Conservation (phyloP, 2,113 vertebrate species). For the Nothocercus nigrocapillus region DNA sequence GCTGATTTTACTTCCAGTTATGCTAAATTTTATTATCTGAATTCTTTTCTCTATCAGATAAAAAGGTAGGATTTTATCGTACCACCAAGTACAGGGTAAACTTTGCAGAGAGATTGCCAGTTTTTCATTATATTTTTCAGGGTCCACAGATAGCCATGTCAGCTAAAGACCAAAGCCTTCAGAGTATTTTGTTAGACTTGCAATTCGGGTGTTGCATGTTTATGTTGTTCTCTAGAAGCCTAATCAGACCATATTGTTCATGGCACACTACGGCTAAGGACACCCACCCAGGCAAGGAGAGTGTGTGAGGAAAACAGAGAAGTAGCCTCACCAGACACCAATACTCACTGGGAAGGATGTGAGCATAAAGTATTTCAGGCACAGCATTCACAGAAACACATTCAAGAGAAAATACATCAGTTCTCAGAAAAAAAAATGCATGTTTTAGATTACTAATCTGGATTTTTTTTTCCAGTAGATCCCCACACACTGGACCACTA, state of each 20-base stretch:
- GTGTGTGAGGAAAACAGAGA: background rate
- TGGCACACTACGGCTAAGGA: background rate
- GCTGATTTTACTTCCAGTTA: conserved; percentile 22
- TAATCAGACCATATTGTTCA: background rate
- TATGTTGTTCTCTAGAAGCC: background rate
- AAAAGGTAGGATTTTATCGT: background rate
- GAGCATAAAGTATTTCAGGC: background rate
- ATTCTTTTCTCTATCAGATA: background rate
- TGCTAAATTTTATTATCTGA: background rate
- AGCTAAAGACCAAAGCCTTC: background rate
- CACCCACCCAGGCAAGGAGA: background rate
- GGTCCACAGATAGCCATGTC: background rate
- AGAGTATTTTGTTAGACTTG: background rate
- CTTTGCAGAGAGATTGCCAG: background rate
- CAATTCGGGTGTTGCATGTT: background rate
- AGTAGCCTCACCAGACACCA: background rate
- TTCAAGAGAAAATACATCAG: background rate
- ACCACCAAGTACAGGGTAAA: background rate
- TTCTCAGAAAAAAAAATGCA: background rate
- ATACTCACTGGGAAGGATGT: background rate
- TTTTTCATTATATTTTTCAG: background rate
- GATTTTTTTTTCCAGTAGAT: background rate
- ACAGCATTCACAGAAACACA: background rate
- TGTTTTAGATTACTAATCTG: background rate
- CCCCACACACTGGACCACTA: background rate